Evolutionary conservation across 2,888 invertebrate genomes (phyloP).

Genomic region (Cantharis flavilabris): DNA sequence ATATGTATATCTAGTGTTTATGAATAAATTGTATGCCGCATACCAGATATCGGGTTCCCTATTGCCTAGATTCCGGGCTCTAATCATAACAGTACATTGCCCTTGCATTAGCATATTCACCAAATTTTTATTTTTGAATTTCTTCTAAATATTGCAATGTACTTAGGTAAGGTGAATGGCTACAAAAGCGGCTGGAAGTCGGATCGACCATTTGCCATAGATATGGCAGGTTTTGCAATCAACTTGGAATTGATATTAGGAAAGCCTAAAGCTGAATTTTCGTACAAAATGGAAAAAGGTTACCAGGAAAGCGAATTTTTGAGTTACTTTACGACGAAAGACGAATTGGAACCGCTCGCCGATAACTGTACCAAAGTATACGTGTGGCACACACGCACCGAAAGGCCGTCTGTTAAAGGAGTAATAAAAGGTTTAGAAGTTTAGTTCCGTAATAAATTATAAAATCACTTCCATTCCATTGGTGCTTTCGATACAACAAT

Average conservation of each 20-base stretch:
- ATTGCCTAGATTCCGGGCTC: too few species aligned
- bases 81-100: too few species aligned
- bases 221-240: slow-evolving; percentile 97
- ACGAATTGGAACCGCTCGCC: slow-evolving; percentile 88
- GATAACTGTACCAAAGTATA: slow-evolving; percentile 91
- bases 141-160: background rate
- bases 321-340: slow-evolving; percentile 69
- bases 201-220: slow-evolving; percentile 90
- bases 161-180: slow-evolving; percentile 61
- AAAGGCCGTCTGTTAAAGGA: slow-evolving; percentile 77
- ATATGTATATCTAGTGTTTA: too few species aligned
- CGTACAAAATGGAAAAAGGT: slow-evolving; percentile 84
- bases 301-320: slow-evolving; percentile 88
- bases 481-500: slow-evolving; percentile 16
- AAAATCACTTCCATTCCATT: slow-evolving; percentile 18
- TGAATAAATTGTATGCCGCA: too few species aligned
- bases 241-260: slow-evolving; percentile 75
- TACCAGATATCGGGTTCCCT: too few species aligned
- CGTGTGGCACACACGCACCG: slow-evolving; percentile 98
- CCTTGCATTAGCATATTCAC: too few species aligned
- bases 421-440: slow-evolving; percentile 61
- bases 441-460: slow-evolving; percentile 6
- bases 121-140: background rate
- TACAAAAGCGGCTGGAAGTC: slow-evolving; percentile 86
- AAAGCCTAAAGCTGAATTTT: slow-evolving; percentile 76